These are phyloP conservation scores for Myocastor coypus DNA, from an alignment of 2,113 vertebrate genomes.

Conservation along the genomic window DNA sequence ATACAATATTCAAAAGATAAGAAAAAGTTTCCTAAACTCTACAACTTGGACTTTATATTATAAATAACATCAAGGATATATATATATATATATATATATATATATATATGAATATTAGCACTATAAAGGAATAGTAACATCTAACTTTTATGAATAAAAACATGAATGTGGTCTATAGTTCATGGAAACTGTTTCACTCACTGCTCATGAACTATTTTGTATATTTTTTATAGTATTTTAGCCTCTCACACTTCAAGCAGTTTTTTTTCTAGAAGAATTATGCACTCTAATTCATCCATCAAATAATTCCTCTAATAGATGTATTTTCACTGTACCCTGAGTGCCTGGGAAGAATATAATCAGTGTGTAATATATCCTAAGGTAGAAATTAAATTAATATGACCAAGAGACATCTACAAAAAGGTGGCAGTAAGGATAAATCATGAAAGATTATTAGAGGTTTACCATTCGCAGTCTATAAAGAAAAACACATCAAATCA, in stretches of 20 bases:
- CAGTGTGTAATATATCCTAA: background rate
- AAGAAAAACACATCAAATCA: background rate
- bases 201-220: background rate
- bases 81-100: too few relatives aligned
- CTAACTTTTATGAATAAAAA: background rate
- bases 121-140: background rate
- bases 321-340: background rate
- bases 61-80: background rate
- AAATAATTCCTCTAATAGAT: constrained; percentile 23
- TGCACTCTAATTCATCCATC: constrained; percentile 54
- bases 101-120: background rate
- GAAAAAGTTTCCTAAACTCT: constrained; percentile 3
- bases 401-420: background rate
- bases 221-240: background rate
- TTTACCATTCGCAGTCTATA: background rate
- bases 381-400: constrained; percentile 39
- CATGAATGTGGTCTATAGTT: background rate
- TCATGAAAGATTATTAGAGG: background rate
- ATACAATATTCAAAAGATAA: background rate
- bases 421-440: background rate
- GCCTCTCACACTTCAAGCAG: constrained; percentile 13
- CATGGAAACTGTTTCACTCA: constrained; percentile 14
- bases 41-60: background rate
- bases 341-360: constrained; percentile 46
- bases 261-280: constrained; percentile 59